Evolutionary conservation across 1,140 invertebrate genomes (phyloP), one percentile per base, ranked within the genome.

Genomic region (Anoplolepis gracilipes): DNA sequence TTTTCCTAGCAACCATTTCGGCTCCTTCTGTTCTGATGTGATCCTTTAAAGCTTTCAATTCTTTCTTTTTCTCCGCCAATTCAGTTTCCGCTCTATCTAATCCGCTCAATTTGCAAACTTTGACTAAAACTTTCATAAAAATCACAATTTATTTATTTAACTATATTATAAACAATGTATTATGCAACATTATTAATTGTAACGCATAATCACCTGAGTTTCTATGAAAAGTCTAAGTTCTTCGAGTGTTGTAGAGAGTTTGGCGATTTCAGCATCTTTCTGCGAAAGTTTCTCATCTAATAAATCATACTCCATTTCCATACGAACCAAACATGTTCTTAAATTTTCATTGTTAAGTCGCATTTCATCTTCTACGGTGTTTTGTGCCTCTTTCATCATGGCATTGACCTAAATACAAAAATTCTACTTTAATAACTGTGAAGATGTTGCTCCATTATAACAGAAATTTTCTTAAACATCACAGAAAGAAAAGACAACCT

Each of bases 51-150:
- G 90, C 86, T 84, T 91, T 86, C 7, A 94, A 33, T 75, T 94
- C 94, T 77, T 94, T 92, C 64, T 93, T 95, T 33, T 93, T 93
- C 25, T 93, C 93, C 11, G 91, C 91, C 6, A 95, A 86, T 62
- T 94, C 93, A 0, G 92, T 92, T 84, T 95, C 94, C 0, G 93
- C 93, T 7, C 91, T 90, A 88, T 95, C 94, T 11, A 95, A 89
- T n/a, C n/a, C n/a, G n/a, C 86, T 95, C 94, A 36, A 90, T 77
- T 88, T 95, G 94, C 10, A 95, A 90, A 87, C 94, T 95, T 82
- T 94, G 93, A 84, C 94, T 93, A 53, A 94, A 95, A 82, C 94
- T 94, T 72, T 94, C 93, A 93, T 95, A 69, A 72, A 79, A 78
- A 59, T 70, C n/a, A 28, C 16, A 53, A 69, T 67, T 28, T 30